These are phyloP conservation scores for Cyclargus thomasi DNA, from an alignment of 1,140 invertebrate species.

Conservation along the genomic window DNA sequence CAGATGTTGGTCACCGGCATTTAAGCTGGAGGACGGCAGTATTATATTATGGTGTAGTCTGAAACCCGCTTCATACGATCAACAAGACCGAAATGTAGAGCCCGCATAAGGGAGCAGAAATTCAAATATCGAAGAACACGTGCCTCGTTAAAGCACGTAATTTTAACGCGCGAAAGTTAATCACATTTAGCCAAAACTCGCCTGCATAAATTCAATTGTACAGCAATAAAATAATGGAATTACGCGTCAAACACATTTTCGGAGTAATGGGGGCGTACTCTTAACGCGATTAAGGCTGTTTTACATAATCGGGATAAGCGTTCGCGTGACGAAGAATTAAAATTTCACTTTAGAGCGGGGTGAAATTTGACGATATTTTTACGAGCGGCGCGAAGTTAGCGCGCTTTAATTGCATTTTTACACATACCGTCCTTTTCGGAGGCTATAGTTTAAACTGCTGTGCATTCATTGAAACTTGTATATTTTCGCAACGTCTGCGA, in stretches of 20 bases:
- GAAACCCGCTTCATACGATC: too few relatives aligned
- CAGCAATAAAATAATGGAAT: slow-evolving; percentile 44
- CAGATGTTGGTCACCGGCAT: too few relatives aligned
- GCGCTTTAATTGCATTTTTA: background rate
- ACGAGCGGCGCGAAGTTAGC: background rate
- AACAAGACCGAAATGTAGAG: too few relatives aligned
- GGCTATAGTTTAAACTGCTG: too few relatives aligned
- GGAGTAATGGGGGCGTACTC: slow-evolving; percentile 25
- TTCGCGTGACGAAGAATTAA: slow-evolving; percentile 21
- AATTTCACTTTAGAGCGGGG: slow-evolving; percentile 18
- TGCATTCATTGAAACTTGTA: too few relatives aligned
- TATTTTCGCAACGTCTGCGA: too few relatives aligned
- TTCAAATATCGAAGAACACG: slow-evolving; percentile 10
- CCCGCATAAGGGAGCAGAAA: background rate
- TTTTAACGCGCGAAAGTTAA: slow-evolving; percentile 10
- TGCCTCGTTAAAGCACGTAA: background rate
- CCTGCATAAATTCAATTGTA: slow-evolving; percentile 29
- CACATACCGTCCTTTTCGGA: background rate
- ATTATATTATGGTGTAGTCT: too few relatives aligned
- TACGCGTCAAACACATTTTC: slow-evolving; percentile 36
- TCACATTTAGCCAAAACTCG: slow-evolving; percentile 29
- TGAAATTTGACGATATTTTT: slow-evolving; percentile 4
- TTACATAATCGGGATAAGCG: slow-evolving; percentile 37
- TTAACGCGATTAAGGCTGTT: slow-evolving; percentile 39
- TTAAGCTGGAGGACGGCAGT: too few relatives aligned